Base-by-base conservation (phyloP, 2,113 vertebrate genomes). In the Dryoscopus gambensis region DNA sequence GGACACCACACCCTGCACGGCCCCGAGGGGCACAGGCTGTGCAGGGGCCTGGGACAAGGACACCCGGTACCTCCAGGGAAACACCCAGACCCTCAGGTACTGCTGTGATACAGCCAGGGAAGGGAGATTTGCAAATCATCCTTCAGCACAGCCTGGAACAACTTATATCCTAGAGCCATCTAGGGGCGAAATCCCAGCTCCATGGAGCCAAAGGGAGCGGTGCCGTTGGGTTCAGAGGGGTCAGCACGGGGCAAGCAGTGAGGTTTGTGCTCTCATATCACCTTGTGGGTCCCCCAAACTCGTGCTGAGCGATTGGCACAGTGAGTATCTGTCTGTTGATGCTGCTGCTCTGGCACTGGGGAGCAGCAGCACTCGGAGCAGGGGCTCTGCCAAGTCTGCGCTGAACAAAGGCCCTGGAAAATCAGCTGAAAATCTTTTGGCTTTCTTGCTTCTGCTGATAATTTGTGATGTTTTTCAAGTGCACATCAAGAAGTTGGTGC, bases 121-220 rank as follows among this genome's bases (percentile, higher is more conserved):
- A 23, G 5, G 0, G 67, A 85, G 85, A 76, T 80, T 74, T 83
- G 87, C 85, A 67, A 90, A 89, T 55, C 78, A n/a, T 95, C 88
- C 92, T 60, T 52, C 79, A 6, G 95, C 83, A 1, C 35, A 35
- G 88, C 91, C 95, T 74, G 93, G 53, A 96, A 97, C 95, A 95
- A 88, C 88, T 93, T 96, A 95, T 85, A 96, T 96, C 96, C 95
- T 97, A 13, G 94, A 96, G 96, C 95, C 96, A 96, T 97, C 95
- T 96, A 96, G 96, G 96, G 95, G 96, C 79, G 96, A 52, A 96
- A 97, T 94, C 91, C 93, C 12, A 3, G 95, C 93, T 93, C 78
- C 75, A 3, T 31, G 33, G 65, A 94, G 42, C 27, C 52, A 21
- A 75, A 79, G 84, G 84, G 73, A 95, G 92, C 40, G 25, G 10